phyloP scores from a whole-genome alignment of 2,113 vertebrate species.

The Brachypteracias leptosomus region DNA sequence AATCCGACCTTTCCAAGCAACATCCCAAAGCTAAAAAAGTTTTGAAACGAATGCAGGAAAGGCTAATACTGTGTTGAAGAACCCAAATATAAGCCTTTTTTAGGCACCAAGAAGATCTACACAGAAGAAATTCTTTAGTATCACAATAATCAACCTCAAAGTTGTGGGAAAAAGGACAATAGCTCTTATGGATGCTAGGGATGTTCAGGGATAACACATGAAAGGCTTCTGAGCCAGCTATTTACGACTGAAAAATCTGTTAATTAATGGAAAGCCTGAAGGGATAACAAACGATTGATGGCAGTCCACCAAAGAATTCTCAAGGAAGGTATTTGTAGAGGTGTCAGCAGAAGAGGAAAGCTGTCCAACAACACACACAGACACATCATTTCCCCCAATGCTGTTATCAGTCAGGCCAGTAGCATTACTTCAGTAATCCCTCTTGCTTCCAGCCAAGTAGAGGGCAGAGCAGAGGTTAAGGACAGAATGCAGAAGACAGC shows the following conservation, averaged over 20 bases:
- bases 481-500: not conserved
- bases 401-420: not conserved
- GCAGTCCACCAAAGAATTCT: not conserved
- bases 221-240: not conserved
- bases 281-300: not conserved
- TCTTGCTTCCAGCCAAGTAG: not conserved
- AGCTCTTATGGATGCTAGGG: not conserved
- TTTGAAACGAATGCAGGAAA: not conserved
- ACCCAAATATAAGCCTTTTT: not conserved
- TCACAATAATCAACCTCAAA: not conserved
- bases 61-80: not conserved
- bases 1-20: not conserved
- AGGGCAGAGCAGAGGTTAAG: not conserved
- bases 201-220: not conserved
- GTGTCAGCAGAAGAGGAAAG: not conserved
- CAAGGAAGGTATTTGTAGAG: not conserved
- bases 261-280: constrained; percentile 33
- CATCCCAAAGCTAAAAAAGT: not conserved
- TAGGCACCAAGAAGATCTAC: not conserved
- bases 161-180: not conserved
- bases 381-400: not conserved
- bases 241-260: not conserved
- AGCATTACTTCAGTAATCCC: not conserved
- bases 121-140: not conserved
- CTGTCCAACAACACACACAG: not conserved